Evolutionary conservation across 2,888 invertebrate species (phyloP).

Genomic region (Erebia palarica): DNA sequence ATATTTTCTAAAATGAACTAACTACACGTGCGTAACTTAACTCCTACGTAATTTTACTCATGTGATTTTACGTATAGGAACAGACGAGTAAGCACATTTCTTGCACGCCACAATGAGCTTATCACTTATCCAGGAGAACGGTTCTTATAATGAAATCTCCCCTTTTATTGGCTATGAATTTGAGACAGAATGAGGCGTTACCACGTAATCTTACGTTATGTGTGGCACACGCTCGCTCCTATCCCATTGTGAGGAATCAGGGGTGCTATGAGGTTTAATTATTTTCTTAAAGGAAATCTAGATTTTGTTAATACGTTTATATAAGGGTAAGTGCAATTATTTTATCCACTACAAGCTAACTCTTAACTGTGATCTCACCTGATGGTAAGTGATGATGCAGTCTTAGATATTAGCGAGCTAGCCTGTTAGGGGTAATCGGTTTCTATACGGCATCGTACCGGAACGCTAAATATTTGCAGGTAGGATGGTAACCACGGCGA

Average conservation of each 20-base stretch:
- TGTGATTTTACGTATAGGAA: neutral
- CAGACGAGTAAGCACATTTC: slow-evolving; percentile 4
- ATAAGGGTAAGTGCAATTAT: too few species aligned
- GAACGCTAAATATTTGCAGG: too few species aligned
- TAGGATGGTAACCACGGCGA: too few species aligned
- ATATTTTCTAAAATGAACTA: too few species aligned
- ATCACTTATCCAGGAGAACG: slow-evolving; percentile 32
- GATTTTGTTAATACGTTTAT: too few species aligned
- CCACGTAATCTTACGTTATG: slow-evolving; percentile 22
- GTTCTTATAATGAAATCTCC: slow-evolving; percentile 28
- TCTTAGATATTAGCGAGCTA: too few species aligned
- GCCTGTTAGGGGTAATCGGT: too few species aligned
- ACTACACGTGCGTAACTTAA: too few species aligned
- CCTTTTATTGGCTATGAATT: slow-evolving; percentile 27
- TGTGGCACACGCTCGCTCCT: slow-evolving; percentile 10
- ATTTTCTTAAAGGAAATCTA: neutral
- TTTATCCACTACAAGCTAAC: too few species aligned
- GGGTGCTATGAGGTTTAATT: slow-evolving; percentile 11
- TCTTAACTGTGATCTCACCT: too few species aligned
- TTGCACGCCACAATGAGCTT: slow-evolving; percentile 33
- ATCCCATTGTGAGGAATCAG: slow-evolving; percentile 11
- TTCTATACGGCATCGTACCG: too few species aligned
- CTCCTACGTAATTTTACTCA: neutral
- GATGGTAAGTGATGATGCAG: too few species aligned
- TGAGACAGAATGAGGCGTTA: slow-evolving; percentile 24